A percentile compares a stretch with the other conserved stretches of the same genome.
Conservation (phyloP, 2,888 invertebrate species). For the Nephrotoma appendiculata region DNA sequence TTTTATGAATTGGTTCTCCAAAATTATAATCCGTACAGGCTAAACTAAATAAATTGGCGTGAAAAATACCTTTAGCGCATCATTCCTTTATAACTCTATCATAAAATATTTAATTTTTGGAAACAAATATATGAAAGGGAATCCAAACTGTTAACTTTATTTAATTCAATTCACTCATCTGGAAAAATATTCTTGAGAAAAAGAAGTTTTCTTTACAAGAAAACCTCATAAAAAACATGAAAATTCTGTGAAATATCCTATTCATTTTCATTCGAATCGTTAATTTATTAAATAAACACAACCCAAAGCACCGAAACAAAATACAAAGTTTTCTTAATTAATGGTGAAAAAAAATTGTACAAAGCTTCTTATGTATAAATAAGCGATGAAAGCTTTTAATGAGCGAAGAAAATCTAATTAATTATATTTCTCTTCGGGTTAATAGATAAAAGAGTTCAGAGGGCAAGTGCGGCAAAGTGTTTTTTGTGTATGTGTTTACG, state of each 20-base stretch:
- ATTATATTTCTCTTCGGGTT: neutral
- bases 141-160: too few relatives aligned
- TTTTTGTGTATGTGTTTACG: neutral
- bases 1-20: too few relatives aligned
- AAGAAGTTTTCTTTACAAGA: too few relatives aligned
- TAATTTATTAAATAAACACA: neutral
- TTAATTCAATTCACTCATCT: too few relatives aligned
- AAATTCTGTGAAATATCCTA: neutral
- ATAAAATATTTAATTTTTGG: too few relatives aligned
- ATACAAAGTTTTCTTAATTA: neutral
- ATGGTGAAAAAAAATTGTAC: neutral
- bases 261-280: neutral
- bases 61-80: too few relatives aligned
- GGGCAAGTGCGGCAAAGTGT: neutral
- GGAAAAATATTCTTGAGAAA: too few relatives aligned
- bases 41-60: too few relatives aligned
- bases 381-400: neutral
- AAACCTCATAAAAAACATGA: too few relatives aligned
- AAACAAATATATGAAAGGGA: too few relatives aligned
- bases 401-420: neutral
- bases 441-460: neutral
- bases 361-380: neutral
- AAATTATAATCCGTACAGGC: too few relatives aligned
- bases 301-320: neutral
- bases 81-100: too few relatives aligned